Conservation (phyloP, 2,113 vertebrate species). For the Sclerurus mexicanus region DNA sequence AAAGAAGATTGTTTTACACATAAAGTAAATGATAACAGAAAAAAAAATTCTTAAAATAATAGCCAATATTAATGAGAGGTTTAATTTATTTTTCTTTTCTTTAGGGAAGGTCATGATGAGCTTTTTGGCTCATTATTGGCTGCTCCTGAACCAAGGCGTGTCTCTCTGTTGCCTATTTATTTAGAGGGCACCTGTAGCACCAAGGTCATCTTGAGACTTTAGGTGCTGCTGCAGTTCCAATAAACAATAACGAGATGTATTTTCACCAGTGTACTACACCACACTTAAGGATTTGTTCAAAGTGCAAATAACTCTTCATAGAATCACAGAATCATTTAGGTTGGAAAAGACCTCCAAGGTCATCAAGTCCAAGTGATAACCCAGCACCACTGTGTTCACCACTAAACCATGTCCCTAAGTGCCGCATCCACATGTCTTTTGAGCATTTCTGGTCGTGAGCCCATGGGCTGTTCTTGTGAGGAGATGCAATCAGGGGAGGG, state of each 20-base stretch:
- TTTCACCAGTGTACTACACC: not conserved
- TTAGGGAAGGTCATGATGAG: not conserved
- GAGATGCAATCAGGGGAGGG: not conserved
- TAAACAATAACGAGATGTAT: not conserved
- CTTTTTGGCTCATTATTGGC: not conserved
- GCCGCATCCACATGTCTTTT: not conserved
- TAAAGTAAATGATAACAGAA: not conserved
- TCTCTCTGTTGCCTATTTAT: not conserved
- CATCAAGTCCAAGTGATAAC: not conserved
- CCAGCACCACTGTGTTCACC: not conserved
- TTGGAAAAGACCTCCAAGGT: not conserved
- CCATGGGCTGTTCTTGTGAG: not conserved
- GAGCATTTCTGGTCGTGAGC: not conserved
- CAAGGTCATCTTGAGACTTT: not conserved
- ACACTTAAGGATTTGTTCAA: not conserved
- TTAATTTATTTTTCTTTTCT: not conserved
- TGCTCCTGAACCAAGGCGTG: not conserved
- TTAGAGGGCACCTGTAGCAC: not conserved
- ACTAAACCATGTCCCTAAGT: not conserved
- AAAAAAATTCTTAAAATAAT: not conserved
- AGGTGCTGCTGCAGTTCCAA: not conserved
- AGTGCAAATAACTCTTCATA: not conserved
- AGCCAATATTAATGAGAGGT: not conserved
- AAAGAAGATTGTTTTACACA: not conserved
- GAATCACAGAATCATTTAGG: not conserved